Evolutionary conservation across 2,888 invertebrate species (phyloP), one percentile per base, ranked within the genome.

Genomic region (Drosophila parthenogenetica): DNA sequence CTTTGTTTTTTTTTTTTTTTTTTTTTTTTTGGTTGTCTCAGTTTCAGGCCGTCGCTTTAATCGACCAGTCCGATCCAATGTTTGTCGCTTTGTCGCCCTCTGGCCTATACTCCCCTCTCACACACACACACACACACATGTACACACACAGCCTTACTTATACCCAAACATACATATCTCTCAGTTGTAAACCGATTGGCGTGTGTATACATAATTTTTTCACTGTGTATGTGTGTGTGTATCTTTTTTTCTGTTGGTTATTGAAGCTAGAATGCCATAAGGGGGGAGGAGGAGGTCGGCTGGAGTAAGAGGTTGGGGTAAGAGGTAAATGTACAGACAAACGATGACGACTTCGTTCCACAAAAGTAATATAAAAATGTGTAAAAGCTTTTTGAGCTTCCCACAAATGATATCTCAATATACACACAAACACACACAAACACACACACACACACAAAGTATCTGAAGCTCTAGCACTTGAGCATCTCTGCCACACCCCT

Each of bases 191-290:
- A 80, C 77, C 81, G 81, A 77, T 77, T 77, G 81, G 73, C 69
- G 77, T 73, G 78, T 81, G 81, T 77, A 81, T 81, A 77, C 77
- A 77, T 81, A 77, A 81, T 77, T 73, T 77, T 80, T 77, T 66
- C 45, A 14, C 57, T 77, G 17, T 54, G 46, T 50, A 14, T 43
- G 4, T 62, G 46, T 58, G 37, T 58, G 29, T 57, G 22, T 58
- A 2, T 40, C 1, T 29, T 11, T 19, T 43, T 42, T 67, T 42
- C 46, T 59, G 51, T 58, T 68, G 67, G 25, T 40, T 72, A 64
- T 72, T 80, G 51, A 80, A 77, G 81, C 79, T 63, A 61, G 57
- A 70, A 69, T 39, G 51, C 32, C 39, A 42, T 5, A 5, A 3
- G 2, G 8, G 13, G 5, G 29, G 5, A 11, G 1, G 7, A 4